Conservation (phyloP, 2,113 vertebrate genomes). For the Sturnus vulgaris region DNA sequence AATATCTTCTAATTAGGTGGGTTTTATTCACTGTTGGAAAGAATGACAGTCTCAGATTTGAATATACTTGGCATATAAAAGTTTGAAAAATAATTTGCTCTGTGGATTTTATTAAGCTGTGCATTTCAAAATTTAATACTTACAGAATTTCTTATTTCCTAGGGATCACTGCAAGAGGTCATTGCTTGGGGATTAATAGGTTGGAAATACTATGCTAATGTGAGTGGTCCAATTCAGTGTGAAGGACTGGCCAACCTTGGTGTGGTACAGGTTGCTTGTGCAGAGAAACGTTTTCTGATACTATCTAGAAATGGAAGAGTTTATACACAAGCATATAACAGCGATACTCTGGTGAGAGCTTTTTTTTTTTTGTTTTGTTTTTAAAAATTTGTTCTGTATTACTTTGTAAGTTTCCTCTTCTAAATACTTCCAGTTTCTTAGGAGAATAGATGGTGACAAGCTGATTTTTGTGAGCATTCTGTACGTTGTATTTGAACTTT, state of each 20-base stretch:
- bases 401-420: background rate
- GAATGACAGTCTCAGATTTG: background rate
- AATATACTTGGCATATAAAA: background rate
- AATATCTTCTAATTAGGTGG: background rate
- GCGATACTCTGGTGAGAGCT: constrained; percentile 87
- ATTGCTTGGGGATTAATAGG: constrained; percentile 95
- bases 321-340: constrained; percentile 94
- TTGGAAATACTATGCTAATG: constrained; percentile 94
- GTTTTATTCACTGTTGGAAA: background rate
- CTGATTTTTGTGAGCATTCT: background rate
- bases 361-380: background rate
- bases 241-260: constrained; percentile 91
- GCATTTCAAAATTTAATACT: background rate
- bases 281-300: constrained; percentile 93
- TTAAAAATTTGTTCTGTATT: background rate
- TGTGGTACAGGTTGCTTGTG: constrained; percentile 90
- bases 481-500: background rate
- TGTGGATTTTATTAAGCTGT: background rate
- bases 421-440: background rate
- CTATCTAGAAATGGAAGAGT: constrained; percentile 89
- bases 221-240: constrained; percentile 91
- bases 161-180: constrained; percentile 94
- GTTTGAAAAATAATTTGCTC: background rate
- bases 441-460: background rate
- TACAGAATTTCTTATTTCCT: background rate